These are phyloP conservation scores for Pseudoatta argentina DNA, from an alignment of 1,140 invertebrate species.

Conservation along the genomic window DNA sequence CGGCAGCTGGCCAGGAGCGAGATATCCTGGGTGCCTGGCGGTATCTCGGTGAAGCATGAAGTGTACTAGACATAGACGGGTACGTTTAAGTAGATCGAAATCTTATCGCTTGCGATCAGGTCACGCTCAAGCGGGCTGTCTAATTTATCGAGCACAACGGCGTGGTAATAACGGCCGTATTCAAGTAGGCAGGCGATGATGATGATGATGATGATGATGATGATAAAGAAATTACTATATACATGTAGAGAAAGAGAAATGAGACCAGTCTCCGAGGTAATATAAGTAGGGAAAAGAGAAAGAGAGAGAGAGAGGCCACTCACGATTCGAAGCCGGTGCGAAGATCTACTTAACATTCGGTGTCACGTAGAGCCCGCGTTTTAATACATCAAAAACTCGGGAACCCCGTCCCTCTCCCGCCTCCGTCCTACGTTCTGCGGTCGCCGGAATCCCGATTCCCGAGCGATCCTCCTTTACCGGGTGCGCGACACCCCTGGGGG, in stretches of 20 bases:
- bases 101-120: constrained; percentile 74
- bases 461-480: constrained; percentile 60
- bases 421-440: background rate
- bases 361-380: constrained; percentile 86
- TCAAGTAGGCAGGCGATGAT: background rate
- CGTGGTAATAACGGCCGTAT: constrained; percentile 47
- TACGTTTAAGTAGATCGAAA: constrained; percentile 70
- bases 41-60: constrained; percentile 8
- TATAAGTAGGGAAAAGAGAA: background rate
- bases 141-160: constrained; percentile 69
- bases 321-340: constrained; percentile 76
- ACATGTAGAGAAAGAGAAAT: constrained; percentile 7
- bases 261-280: background rate
- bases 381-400: constrained; percentile 86
- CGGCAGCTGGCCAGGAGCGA: constrained; percentile 15
- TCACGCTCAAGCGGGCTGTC: constrained; percentile 67
- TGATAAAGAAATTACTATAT: constrained; percentile 51
- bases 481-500: constrained; percentile 73
- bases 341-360: constrained; percentile 86
- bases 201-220: constrained; percentile 35
- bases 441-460: constrained; percentile 22
- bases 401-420: constrained; percentile 60
- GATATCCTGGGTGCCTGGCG: background rate
- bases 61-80: constrained; percentile 37
- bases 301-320: constrained; percentile 10